Evolutionary conservation across 2,113 vertebrate species (phyloP).

Genomic region (Xenotilapia flavipinnis): DNA sequence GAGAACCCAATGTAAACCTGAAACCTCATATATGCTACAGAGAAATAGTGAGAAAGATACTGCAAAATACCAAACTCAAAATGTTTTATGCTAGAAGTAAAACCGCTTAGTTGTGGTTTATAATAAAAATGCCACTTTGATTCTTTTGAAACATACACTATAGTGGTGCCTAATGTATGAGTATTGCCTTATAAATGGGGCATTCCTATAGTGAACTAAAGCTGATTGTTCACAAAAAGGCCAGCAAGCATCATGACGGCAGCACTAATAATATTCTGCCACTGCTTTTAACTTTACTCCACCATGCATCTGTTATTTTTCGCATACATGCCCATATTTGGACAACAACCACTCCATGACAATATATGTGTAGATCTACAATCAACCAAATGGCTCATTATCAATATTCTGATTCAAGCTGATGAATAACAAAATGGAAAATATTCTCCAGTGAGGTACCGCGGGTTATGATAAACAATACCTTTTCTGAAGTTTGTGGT

Average conservation of each 20-base stretch:
- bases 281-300: background rate
- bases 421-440: background rate
- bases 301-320: background rate
- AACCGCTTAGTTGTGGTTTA: background rate
- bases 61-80: background rate
- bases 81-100: background rate
- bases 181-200: constrained; percentile 41
- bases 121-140: background rate
- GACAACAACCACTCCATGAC: background rate
- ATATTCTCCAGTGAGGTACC: constrained; percentile 22
- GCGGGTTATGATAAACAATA: constrained; percentile 18
- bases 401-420: background rate
- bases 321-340: background rate
- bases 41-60: background rate
- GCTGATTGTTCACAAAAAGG: background rate
- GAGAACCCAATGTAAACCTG: constrained; percentile 38
- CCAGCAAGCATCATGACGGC: background rate
- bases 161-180: constrained; percentile 24
- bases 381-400: background rate
- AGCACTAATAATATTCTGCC: background rate
- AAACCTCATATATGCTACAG: constrained; percentile 39
- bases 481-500: constrained; percentile 18
- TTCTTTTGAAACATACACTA: background rate
- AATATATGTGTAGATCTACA: background rate
- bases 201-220: background rate